A percentile compares a stretch with the other conserved stretches of the same genome.
Conservation (phyloP, 2,797 vertebrate genomes). For the Echiichthys vipera region DNA sequence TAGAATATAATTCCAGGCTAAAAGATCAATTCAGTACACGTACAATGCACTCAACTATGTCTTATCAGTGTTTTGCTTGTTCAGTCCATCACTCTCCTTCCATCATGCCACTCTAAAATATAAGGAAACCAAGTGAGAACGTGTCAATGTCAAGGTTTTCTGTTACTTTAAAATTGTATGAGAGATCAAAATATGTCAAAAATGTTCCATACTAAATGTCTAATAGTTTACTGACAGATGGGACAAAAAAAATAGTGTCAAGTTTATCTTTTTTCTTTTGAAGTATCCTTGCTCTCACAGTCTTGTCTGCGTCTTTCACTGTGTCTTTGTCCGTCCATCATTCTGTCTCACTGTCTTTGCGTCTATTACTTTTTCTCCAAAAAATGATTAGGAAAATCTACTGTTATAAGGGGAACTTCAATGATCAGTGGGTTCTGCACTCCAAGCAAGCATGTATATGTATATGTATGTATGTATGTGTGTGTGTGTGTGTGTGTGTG, state of each 20-base stretch:
- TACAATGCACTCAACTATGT: background rate
- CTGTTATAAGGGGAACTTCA: constrained; percentile 46
- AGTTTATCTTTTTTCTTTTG: background rate
- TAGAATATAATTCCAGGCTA: constrained; percentile 8
- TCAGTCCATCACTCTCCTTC: constrained; percentile 4
- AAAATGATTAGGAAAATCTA: constrained; percentile 64
- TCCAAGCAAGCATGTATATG: constrained; percentile 26
- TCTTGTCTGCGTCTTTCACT: constrained; percentile 15
- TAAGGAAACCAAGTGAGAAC: background rate
- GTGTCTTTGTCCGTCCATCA: constrained; percentile 32
- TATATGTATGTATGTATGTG: constrained; percentile 25
- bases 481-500: constrained; percentile 15
- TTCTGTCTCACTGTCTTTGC: constrained; percentile 15
- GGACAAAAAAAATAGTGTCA: background rate
- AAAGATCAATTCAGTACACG: background rate
- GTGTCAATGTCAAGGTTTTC: background rate
- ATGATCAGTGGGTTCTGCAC: constrained; percentile 50
- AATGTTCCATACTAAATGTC: constrained; percentile 4
- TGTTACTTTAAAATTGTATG: background rate
- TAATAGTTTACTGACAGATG: constrained; percentile 26
- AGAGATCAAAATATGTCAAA: constrained; percentile 6
- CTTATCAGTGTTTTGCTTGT: background rate
- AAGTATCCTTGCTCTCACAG: constrained; percentile 6
- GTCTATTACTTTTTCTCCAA: constrained; percentile 34
- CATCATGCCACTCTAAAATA: background rate